A percentile compares a stretch with the other conserved stretches of the same genome.
phyloP scores from a whole-genome alignment of 64 coral and sea anemone species.

The Orbicella faveolata region DNA sequence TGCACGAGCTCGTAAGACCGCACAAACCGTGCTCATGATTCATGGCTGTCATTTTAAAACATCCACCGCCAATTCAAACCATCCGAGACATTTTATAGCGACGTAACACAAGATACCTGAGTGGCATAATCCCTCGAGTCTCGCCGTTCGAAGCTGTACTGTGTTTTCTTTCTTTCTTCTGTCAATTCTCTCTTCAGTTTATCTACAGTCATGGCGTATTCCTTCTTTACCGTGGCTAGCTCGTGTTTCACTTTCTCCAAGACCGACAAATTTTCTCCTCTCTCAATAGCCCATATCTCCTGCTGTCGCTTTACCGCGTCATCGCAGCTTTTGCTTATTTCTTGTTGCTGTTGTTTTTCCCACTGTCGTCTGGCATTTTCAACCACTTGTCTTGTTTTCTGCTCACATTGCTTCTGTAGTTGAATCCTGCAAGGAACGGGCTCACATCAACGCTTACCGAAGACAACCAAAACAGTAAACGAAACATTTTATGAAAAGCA shows the following conservation, averaged over 20 bases:
- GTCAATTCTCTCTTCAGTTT: constrained; percentile 59
- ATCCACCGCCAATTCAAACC: background rate
- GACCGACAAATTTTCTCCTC: constrained; percentile 46
- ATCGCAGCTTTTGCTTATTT: constrained; percentile 40
- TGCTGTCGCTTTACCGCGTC: constrained; percentile 57
- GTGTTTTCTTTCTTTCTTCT: constrained; percentile 44
- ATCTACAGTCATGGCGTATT: constrained; percentile 39
- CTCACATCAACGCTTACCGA: background rate
- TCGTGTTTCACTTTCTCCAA: constrained; percentile 57
- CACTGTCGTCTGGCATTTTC: constrained; percentile 63
- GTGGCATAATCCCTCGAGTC: constrained; percentile 43
- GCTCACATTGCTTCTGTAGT: constrained; percentile 79
- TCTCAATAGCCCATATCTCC: constrained; percentile 68
- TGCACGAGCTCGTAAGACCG: no score
- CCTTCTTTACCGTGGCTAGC: constrained; percentile 52
- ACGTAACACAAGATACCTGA: constrained; percentile 29
- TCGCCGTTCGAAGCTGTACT: constrained; percentile 31
- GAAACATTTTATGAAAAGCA: background rate
- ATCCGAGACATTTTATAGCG: background rate
- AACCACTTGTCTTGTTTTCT: constrained; percentile 60
- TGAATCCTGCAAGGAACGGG: constrained; percentile 32
- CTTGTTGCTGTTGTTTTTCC: constrained; percentile 63
- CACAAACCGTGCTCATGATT: no score
- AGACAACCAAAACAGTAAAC: background rate
- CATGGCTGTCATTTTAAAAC: background rate